Conservation (phyloP, 2,113 vertebrate species). For the Xenopus tropicalis region DNA sequence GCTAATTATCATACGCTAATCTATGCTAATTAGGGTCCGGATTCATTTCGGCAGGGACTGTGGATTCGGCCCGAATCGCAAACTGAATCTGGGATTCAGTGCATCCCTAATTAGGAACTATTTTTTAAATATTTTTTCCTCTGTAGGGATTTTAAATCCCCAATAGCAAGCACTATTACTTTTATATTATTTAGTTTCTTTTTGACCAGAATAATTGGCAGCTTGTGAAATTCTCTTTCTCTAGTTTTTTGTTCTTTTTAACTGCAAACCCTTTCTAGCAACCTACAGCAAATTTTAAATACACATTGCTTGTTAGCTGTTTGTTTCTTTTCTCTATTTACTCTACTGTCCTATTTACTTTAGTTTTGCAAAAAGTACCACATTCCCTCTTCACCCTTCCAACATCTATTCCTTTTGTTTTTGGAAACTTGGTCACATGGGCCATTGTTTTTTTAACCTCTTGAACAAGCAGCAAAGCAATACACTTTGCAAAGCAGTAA, state of each 20-base stretch:
- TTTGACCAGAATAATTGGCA: slow-evolving; percentile 13
- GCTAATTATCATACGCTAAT: no score
- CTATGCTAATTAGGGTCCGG: no score
- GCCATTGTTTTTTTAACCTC: slow-evolving; percentile 7
- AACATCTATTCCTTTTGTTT: background rate
- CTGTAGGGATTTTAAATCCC: no score
- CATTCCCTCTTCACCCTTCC: background rate
- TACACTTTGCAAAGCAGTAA: slow-evolving; percentile 29
- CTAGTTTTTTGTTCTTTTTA: no score
- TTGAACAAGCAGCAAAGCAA: slow-evolving; percentile 23
- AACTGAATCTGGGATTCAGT: no score
- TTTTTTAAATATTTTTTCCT: no score
- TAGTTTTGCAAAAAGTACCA: background rate
- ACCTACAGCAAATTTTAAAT: slow-evolving; percentile 63
- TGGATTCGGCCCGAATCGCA: no score
- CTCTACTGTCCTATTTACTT: slow-evolving; percentile 42
- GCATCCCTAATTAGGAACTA: no score
- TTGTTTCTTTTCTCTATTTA: slow-evolving; percentile 65
- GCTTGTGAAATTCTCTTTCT: background rate
- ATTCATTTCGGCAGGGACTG: no score
- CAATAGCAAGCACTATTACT: no score
- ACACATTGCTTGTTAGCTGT: slow-evolving; percentile 65
- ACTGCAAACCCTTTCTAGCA: background rate
- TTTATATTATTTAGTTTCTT: no score
- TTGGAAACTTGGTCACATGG: slow-evolving; percentile 20